Conservation (phyloP, 2,888 invertebrate genomes). For the Myathropa florea region DNA sequence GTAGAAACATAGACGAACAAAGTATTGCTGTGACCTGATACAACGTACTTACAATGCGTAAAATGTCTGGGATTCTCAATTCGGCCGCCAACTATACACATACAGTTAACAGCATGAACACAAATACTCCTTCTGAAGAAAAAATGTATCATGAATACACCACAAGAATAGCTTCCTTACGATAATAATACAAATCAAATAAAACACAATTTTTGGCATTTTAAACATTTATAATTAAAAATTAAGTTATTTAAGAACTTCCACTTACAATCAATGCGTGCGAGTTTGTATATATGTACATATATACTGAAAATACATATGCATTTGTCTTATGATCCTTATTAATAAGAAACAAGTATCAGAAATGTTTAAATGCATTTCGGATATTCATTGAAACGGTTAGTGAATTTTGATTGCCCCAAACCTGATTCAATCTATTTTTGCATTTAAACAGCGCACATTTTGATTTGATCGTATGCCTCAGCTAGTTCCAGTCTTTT, state of each 20-base stretch:
- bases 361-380: slow-evolving; percentile 22
- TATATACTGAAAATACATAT: slow-evolving; percentile 23
- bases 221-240: slow-evolving; percentile 46
- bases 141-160: too few relatives aligned
- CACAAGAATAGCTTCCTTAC: too few relatives aligned
- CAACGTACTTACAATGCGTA: too few relatives aligned
- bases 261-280: slow-evolving; percentile 26
- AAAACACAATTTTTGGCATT: slow-evolving; percentile 13
- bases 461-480: neutral
- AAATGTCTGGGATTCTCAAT: too few relatives aligned
- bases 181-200: neutral
- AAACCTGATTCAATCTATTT: slow-evolving; percentile 24
- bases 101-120: neutral
- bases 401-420: slow-evolving; percentile 39
- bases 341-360: slow-evolving; percentile 19
- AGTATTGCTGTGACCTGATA: too few relatives aligned
- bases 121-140: neutral
- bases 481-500: neutral
- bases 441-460: neutral
- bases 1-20: too few relatives aligned
- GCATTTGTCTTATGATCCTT: slow-evolving; percentile 8
- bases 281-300: slow-evolving; percentile 21
- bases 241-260: slow-evolving; percentile 43
- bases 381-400: slow-evolving; percentile 22
- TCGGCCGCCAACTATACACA: too few relatives aligned